Conservation (phyloP, 2,113 vertebrate species). For the Crypturellus undulatus region DNA sequence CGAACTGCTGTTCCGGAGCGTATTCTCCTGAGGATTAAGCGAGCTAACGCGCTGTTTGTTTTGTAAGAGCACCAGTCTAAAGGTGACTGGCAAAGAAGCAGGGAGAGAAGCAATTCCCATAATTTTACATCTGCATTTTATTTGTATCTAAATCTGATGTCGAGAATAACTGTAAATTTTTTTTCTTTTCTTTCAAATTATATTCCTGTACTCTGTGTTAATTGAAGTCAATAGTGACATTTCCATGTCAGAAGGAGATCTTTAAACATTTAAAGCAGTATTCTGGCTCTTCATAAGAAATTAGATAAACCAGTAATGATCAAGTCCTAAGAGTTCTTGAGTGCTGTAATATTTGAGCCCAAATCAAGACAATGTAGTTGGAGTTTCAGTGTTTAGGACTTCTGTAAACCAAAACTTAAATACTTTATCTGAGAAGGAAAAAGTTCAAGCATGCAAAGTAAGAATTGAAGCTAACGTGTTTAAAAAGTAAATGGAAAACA, state of each 20-base stretch:
- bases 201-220: background rate
- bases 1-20: background rate
- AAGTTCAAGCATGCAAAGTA: background rate
- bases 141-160: background rate
- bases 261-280: background rate
- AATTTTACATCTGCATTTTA: background rate
- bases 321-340: background rate
- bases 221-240: background rate
- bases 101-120: background rate
- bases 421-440: background rate
- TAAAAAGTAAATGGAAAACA: background rate
- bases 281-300: background rate
- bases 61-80: background rate
- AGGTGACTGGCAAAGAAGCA: background rate
- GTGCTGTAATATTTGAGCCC: background rate
- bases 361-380: background rate
- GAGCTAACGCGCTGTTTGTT: background rate
- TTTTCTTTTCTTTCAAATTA: background rate
- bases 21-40: background rate
- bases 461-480: background rate
- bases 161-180: background rate
- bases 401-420: background rate
- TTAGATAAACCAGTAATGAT: background rate
- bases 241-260: background rate
- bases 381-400: background rate